A percentile compares a stretch with the other conserved stretches of the same genome.
These are phyloP conservation scores for Intellagama lesueurii DNA, from an alignment of 2,797 vertebrate genomes.

Conservation along the genomic window DNA sequence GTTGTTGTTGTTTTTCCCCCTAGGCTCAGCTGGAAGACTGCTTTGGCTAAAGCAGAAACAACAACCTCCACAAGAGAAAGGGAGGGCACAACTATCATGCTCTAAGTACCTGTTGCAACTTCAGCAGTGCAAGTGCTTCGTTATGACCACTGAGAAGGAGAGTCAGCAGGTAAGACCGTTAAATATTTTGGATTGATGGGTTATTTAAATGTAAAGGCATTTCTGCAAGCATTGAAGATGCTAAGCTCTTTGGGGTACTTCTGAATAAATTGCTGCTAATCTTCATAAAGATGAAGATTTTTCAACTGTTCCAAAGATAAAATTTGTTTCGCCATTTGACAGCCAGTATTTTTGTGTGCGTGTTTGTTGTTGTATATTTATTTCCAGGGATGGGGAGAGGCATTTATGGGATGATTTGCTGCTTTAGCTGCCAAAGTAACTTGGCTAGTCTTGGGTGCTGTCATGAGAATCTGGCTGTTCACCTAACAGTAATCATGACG, in stretches of 20 bases:
- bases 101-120: neutral
- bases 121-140: neutral
- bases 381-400: neutral
- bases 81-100: neutral
- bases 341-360: neutral
- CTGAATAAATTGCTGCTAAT: neutral
- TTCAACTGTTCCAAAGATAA: neutral
- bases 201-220: fast-evolving
- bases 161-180: conserved; percentile 61
- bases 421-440: neutral
- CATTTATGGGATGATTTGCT: neutral
- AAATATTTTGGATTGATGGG: neutral
- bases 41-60: conserved; percentile 14
- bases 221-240: neutral
- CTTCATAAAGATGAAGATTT: neutral
- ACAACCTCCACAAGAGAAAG: conserved; percentile 21
- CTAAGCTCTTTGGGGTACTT: neutral
- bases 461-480: neutral
- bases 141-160: conserved; percentile 16
- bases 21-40: neutral
- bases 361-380: neutral
- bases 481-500: neutral
- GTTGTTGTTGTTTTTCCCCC: conserved; percentile 17
- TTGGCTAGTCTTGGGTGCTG: neutral
- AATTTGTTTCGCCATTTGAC: too few species aligned